Evolutionary conservation across 92 coral and sea anemone genomes (phyloP), one percentile per base, ranked within the genome.

Genomic region (Zoanthus gigantus): DNA sequence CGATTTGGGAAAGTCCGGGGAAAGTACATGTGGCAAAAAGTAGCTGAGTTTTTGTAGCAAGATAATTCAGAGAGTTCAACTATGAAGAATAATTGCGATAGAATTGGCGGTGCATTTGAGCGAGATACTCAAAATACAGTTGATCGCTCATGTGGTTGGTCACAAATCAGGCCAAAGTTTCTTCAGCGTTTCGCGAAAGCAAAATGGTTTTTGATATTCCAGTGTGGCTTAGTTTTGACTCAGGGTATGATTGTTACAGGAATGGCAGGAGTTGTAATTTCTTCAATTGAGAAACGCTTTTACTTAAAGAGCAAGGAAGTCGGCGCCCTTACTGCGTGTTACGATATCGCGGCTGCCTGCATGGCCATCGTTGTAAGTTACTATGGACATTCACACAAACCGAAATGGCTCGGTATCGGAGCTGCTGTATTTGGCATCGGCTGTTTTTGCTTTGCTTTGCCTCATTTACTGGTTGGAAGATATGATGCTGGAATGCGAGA

Each of bases 171-270:
- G 34, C 94, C 98, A 14, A 77, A 28, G 37, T 88, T 89, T 67
- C 86, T 97, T 5, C 99, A 97, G 67, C 85, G 89, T 14, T 91
- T 93, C 53, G 96, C 98, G 10, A 74, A 82, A 7, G 87, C 99
- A 17, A 91, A 89, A 58, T 97, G 98, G 98, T 95, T 97, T 85
- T 95, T 97, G 12, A 75, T 97, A 0, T 95, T 95, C 12, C 98
- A 96, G 74, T 95, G 98, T 78, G 87, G 96, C 89, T 79, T 97
- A 2, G 99, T 97, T 68, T 92, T 93, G 17, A 91, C 97, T 2
- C 98, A 97, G 72, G 95, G 99, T 5, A 84, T 97, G 92, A 94
- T 97, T n/a, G 99, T 95, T 2, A 95, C 98, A 0, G 99, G 99
- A 12, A 71, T 97, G 48, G 58, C 96, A 1, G 98, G 98, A 45